These are phyloP conservation scores for Typhlomys cinereus DNA, from an alignment of 2,113 vertebrate species.

Conservation along the genomic window DNA sequence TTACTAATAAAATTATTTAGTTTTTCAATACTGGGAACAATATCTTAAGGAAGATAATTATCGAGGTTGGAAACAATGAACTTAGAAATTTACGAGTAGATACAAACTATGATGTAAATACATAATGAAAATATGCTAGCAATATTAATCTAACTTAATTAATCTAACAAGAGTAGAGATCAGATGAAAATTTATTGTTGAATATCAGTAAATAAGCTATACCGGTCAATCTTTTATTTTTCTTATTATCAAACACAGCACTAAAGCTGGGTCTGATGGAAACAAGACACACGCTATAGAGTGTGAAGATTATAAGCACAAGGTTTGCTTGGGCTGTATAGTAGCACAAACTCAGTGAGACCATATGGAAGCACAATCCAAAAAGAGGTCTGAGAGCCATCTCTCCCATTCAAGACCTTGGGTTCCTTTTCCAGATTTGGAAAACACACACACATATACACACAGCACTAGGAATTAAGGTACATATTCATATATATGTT, in stretches of 20 bases:
- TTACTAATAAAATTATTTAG: constrained; percentile 33
- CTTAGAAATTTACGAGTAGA: constrained; percentile 28
- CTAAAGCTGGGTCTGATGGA: neutral
- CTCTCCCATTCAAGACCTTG: no score
- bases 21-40: constrained; percentile 6
- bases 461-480: neutral
- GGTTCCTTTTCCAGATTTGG: no score
- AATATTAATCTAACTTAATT: constrained; percentile 36
- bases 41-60: neutral
- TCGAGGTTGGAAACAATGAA: constrained; percentile 17
- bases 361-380: no score
- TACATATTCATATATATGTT: neutral
- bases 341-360: neutral
- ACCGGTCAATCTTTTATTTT: neutral
- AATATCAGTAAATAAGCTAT: constrained; percentile 54
- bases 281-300: neutral
- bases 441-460: neutral
- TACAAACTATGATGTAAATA: neutral
- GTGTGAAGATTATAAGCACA: neutral
- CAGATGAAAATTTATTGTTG: constrained; percentile 1
- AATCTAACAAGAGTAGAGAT: neutral
- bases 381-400: no score
- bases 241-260: constrained; percentile 9
- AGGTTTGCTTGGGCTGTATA: neutral
- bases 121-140: constrained; percentile 18